Base-by-base conservation (phyloP, 1,140 invertebrate species). In the Caenorhabditis remanei region DNA sequence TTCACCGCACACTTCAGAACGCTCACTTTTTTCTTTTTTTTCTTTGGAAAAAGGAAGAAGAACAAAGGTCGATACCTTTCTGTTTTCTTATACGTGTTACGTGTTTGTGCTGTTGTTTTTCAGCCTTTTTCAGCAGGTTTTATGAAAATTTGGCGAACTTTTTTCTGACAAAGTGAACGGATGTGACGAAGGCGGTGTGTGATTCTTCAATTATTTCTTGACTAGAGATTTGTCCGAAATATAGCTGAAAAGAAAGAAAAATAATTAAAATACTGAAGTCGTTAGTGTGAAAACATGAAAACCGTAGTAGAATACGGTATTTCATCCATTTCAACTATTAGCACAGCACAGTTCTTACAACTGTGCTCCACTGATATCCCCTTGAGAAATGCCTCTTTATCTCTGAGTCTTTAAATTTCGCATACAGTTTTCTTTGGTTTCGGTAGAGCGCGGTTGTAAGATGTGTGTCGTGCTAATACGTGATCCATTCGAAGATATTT, bases 1-100 rank as follows among this genome's bases (percentile, higher is more conserved):
- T 79, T 71, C 65, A 71, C 14, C 65, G 65, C 65, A 71, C 65
- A 71, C 40, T 71, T 71, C 65, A 71, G 65, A 71, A 71, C 65
- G 65, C 32, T 63, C 32, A 32, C 61, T 11, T 40, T 11, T 40
- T 63, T 63, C 32, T 40, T 11, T 71, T 19, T 43, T 6, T 43
- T 71, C 41, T 16, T 43, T 19, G 14, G 8, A 4, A 71, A 43
- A 13, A 63, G 32, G 9, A 32, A 9, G 3, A 13, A 19, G 61
- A 63, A 63, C 24, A 32, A 63, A 63, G 61, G 61, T 63, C 24
- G 21, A 13, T 13, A 21, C 21, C 24, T 63, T 24, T 63, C 32
- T 63, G 19, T 40, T 40, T 63, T 32, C 61, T 63, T 63, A 63
- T 40, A 32, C 13, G 9, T 32, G 61, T 21, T 40, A 32, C 13